Conservation (phyloP, 2,888 invertebrate species). For the Synanthedon myopaeformis region DNA sequence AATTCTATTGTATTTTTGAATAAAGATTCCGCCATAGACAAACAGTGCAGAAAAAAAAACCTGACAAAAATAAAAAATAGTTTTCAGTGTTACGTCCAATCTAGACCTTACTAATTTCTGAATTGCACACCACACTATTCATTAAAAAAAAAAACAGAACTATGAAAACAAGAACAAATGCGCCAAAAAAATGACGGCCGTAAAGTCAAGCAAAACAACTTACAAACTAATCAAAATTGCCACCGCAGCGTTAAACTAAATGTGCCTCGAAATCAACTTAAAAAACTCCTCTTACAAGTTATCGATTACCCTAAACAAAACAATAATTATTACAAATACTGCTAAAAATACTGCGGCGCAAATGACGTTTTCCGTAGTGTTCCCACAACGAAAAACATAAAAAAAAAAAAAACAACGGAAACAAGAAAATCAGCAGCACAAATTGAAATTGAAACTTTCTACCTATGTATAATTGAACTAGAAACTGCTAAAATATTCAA, state of each 20-base stretch:
- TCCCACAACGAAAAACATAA: constrained; percentile 7
- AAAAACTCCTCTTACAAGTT: constrained; percentile 34
- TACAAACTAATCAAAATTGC: constrained; percentile 42
- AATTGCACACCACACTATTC: constrained; percentile 17
- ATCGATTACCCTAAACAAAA: constrained; percentile 13
- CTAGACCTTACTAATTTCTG: too few species aligned
- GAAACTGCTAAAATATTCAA: constrained; percentile 21
- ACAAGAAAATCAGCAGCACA: constrained; percentile 4
- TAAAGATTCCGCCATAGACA: too few species aligned
- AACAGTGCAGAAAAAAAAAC: too few species aligned
- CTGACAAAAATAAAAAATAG: constrained; percentile 16
- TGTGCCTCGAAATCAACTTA: constrained; percentile 40
- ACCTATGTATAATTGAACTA: constrained; percentile 20
- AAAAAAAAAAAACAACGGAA: constrained; percentile 13
- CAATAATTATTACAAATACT: constrained; percentile 9
- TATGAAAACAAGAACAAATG: constrained; percentile 30
- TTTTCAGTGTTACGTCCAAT: not conserved
- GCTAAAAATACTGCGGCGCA: constrained; percentile 7
- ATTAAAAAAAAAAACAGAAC: constrained; percentile 28
- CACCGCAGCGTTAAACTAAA: constrained; percentile 40
- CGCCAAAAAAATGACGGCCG: constrained; percentile 18
- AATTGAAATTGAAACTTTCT: constrained; percentile 27
- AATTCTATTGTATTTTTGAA: too few species aligned
- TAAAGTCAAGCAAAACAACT: constrained; percentile 46
- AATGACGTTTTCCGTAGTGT: not conserved